A percentile compares a stretch with the other conserved stretches of the same genome.
These are phyloP conservation scores for Cryptosula pallasiana DNA, from an alignment of 2,888 invertebrate species.

Conservation along the genomic window DNA sequence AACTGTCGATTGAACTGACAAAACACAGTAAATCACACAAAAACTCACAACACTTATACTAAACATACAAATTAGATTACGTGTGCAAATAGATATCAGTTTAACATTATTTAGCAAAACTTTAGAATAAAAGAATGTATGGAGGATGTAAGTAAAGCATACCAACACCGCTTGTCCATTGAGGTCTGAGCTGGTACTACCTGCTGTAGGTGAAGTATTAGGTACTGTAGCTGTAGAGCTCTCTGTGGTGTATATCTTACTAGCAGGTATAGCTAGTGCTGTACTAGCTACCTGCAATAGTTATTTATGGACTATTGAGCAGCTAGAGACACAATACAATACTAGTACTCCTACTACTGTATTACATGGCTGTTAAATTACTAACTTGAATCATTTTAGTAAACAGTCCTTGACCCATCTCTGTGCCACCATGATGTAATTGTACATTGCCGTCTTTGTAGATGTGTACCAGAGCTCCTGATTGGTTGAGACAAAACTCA, in stretches of 20 bases:
- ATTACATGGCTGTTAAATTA: no score
- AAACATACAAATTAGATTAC: no score
- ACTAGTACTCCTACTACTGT: no score
- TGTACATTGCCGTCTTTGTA: slow-evolving; percentile 48
- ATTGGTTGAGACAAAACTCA: slow-evolving; percentile 63
- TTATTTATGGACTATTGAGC: no score
- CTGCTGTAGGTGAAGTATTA: slow-evolving; percentile 48
- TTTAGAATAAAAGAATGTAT: no score
- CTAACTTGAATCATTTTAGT: slow-evolving; percentile 31
- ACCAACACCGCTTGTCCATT: slow-evolving; percentile 48
- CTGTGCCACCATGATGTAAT: slow-evolving; percentile 30
- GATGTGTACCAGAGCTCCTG: slow-evolving; percentile 70
- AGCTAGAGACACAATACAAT: no score
- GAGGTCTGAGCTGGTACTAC: slow-evolving; percentile 46
- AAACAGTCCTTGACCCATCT: slow-evolving; percentile 33
- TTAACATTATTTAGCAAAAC: no score
- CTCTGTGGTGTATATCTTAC: slow-evolving; percentile 43
- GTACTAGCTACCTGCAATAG: slow-evolving; percentile 44
- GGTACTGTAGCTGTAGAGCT: slow-evolving; percentile 45
- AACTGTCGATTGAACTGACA: no score
- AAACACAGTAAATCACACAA: no score
- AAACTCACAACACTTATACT: no score
- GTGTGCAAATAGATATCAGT: no score
- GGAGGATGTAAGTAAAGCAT: no score
- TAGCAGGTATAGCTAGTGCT: slow-evolving; percentile 37